Evolutionary conservation across 2,797 vertebrate species (phyloP), one percentile per base, ranked within the genome.

Genomic region (Catostomus latipinnis): DNA sequence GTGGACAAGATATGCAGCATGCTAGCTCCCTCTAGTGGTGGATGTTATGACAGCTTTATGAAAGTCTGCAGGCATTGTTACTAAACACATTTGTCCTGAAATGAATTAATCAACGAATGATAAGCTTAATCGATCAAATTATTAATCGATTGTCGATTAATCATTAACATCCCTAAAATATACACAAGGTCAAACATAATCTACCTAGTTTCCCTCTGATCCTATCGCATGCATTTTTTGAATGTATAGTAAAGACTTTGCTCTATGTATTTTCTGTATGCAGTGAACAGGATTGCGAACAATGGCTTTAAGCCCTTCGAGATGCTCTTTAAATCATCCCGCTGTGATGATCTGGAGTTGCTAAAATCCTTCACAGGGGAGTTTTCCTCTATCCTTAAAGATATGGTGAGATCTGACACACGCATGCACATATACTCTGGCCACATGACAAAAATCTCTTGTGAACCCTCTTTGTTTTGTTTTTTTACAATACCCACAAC

Each of bases 241-340:
- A 54, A 52, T 53, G n/a, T 50, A 9, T 68, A 34, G 46, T 78
- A 18, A 52, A 8, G 63, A 14, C 34, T 34, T 34, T 34, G 34
- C 34, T 34, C 34, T 34, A 8, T 78, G 14, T 60, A 8, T 78
- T 54, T 69, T 61, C 5, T 52, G 53, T 75, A 43, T 65, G 12
- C 89, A 99, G 98, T 96, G 87, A 98, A 98, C 88, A 95, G 97
- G 65, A 93, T 98, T 62, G 98, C 97, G 81, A 99, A 99, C 90
- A 95, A 97, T 1, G 98, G 97, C 2, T 95, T 96, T 88, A 99
- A 98, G 84, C 97, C 97, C n/a, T 99, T 99, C 88, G 98, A 99
- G 90, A 97, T 97, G 96, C 81, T 97, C 18, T 99, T 98, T 84
- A 97, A 96, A 93, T 95, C 97, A 5, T 96, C 97, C 48, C 94